Base-by-base conservation (phyloP, 2,797 vertebrate species). In the Sebastiscus tertius region DNA sequence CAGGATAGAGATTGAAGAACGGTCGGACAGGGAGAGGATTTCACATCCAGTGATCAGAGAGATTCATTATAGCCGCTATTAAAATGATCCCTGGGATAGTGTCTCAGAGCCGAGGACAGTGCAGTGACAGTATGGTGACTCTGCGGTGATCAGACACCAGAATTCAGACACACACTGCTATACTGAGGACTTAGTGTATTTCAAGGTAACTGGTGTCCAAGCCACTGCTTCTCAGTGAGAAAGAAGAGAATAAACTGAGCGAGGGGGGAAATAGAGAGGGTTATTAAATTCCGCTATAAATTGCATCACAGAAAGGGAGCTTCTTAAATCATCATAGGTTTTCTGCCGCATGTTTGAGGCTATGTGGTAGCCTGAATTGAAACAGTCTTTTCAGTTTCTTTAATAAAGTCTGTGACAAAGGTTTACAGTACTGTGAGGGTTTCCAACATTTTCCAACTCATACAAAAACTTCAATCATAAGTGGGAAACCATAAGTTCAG, bases 51-150 rank as follows among this genome's bases (percentile, higher is more conserved):
- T 80, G 82, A 89, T 93, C 84, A 77, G 27, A 84, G 67, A 73
- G 82, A 61, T 88, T 90, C 80, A 64, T 92, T 91, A 89, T 54
- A 65, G 62, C n/a, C 1, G 10, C 18, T 56, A 69, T 84, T 88
- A 81, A 84, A 88, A 88, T 74, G 76, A 87, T 86, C 71, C 63
- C 36, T 63, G 34, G 75, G 73, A 84, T 62, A 58, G 31, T 27
- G 67, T 80, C 80, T 83, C 39, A 22, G 68, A 77, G 77, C 31
- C 12, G 36, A 54, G 39, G 36, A 81, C 64, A 10, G 60, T 61
- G 62, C n/a, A 8, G 60, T 60, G 84, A 79, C 81, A 83, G 78
- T 14, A 3, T 31, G 72, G 75, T 34, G 68, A 72, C 2, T 71
- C 24, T 14, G 55, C 36, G 72, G 39, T 71, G 80, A 86, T 84